phyloP scores from a whole-genome alignment of 2,113 vertebrate genomes.

The Diphyllodes magnificus region DNA sequence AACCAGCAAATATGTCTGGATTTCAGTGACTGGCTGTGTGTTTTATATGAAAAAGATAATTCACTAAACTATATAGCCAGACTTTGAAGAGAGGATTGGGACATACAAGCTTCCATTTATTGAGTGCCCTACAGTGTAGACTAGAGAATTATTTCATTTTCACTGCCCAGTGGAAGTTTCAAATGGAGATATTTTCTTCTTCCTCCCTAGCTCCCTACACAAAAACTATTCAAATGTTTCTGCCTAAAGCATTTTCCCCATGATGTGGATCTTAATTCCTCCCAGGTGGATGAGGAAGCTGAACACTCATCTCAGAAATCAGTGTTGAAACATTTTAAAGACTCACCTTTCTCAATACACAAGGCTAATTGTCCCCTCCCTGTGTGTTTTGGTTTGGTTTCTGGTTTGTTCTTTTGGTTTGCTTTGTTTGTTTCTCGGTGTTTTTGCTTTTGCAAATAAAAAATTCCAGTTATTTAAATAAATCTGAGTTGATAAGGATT shows the following conservation, averaged over 20 bases:
- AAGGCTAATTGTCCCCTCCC: not conserved
- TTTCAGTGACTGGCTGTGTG: not conserved
- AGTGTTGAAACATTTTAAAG: not conserved
- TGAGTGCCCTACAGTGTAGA: not conserved
- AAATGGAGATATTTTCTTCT: not conserved
- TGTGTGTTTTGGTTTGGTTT: not conserved
- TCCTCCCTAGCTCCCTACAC: not conserved
- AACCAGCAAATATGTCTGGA: not conserved
- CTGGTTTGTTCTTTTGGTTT: not conserved
- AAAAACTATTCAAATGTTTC: not conserved
- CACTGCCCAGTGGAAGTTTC: not conserved
- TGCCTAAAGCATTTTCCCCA: not conserved
- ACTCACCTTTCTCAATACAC: not conserved
- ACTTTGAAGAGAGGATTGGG: not conserved
- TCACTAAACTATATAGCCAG: not conserved
- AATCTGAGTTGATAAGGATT: not conserved
- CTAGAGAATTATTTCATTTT: not conserved
- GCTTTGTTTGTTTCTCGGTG: fast-evolving
- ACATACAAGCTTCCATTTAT: not conserved
- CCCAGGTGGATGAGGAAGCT: not conserved
- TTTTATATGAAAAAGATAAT: not conserved
- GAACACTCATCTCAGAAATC: not conserved
- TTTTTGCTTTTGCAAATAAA: not conserved
- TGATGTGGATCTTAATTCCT: not conserved
- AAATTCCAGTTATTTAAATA: not conserved